phyloP scores from a whole-genome alignment of 2,113 vertebrate species.

The Phylloscopus trochilus region DNA sequence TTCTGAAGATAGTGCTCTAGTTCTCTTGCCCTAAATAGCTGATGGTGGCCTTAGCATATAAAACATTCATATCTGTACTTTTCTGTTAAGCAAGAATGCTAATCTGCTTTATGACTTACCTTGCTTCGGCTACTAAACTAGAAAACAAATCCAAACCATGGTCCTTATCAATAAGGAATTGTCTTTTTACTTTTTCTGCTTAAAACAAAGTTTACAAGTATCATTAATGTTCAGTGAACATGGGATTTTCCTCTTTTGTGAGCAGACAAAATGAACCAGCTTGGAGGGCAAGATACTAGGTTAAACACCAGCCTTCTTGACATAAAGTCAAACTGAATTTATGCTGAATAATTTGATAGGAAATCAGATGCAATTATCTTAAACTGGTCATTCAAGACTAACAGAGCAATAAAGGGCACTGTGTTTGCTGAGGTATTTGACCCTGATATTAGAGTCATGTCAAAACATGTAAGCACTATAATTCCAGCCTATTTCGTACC shows the following conservation, averaged over 20 bases:
- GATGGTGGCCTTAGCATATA: neutral
- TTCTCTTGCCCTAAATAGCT: neutral
- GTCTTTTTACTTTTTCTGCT: neutral
- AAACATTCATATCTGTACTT: neutral
- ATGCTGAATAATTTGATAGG: neutral
- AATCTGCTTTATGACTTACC: neutral
- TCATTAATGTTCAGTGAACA: neutral
- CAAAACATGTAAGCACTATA: neutral
- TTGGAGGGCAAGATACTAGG: neutral
- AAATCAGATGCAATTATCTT: constrained; percentile 2
- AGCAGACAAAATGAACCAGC: neutral
- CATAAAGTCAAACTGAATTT: constrained; percentile 7
- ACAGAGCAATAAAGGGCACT: neutral
- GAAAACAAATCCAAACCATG: neutral
- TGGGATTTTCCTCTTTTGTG: neutral
- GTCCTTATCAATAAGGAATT: neutral
- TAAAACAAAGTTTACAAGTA: neutral
- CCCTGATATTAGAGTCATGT: neutral
- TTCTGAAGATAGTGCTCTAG: neutral
- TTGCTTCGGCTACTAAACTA: neutral
- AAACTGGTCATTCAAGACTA: neutral
- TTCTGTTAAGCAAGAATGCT: neutral
- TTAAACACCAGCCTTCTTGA: neutral
- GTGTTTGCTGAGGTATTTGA: neutral
- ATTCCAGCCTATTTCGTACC: neutral